phyloP scores from a whole-genome alignment of 2,888 invertebrate genomes.

The Cataglyphis altisquamis region DNA sequence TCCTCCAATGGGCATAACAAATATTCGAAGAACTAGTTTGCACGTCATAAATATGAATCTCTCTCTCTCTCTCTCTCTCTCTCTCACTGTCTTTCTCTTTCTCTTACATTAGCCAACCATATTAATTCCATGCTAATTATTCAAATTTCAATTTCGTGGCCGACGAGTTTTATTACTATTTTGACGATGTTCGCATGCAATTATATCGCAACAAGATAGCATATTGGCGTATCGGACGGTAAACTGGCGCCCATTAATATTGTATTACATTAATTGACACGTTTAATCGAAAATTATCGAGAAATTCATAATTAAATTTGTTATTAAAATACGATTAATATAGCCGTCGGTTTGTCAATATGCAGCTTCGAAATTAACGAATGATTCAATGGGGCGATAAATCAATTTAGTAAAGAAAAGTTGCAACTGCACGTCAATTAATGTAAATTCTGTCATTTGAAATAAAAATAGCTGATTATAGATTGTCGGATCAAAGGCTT shows the following conservation, averaged over 20 bases:
- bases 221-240: constrained; percentile 40
- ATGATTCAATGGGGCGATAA: constrained; percentile 5
- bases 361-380: constrained; percentile 15
- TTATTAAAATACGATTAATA: constrained; percentile 42
- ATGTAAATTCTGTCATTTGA: neutral
- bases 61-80: neutral
- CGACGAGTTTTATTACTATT: constrained; percentile 47
- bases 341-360: constrained; percentile 27
- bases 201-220: constrained; percentile 45
- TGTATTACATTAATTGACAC: constrained; percentile 50
- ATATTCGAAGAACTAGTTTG: constrained; percentile 23
- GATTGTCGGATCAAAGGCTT: neutral
- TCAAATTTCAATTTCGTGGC: constrained; percentile 40
- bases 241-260: constrained; percentile 41
- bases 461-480: neutral
- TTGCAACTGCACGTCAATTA: neutral
- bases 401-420: neutral
- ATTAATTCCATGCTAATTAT: constrained; percentile 48
- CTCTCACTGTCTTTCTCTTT: neutral
- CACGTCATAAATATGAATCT: constrained; percentile 25
- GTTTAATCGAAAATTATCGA: constrained; percentile 52
- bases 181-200: constrained; percentile 31
- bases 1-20: constrained; percentile 32
- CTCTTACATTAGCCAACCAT: neutral
- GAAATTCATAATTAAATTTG: constrained; percentile 45